Percentiles rank a stretch among this genome's conserved stretches.
These are phyloP conservation scores for Drosophila monieri DNA, from an alignment of 2,888 invertebrate species.

Conservation along the genomic window DNA sequence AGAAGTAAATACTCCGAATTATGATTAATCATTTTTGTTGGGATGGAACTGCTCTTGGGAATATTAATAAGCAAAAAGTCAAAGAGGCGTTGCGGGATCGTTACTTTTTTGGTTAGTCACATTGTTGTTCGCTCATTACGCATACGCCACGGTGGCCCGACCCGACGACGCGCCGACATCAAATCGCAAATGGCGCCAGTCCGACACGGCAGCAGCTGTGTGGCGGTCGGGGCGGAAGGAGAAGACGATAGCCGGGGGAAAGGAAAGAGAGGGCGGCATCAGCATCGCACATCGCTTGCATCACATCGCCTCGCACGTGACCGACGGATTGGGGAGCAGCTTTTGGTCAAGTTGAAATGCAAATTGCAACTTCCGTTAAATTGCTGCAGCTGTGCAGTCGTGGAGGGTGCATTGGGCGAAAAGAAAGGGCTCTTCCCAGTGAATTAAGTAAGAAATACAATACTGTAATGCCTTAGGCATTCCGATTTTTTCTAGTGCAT, in stretches of 20 bases:
- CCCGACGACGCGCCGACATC: constrained; percentile 50
- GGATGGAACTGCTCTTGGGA: background rate
- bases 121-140: constrained; percentile 56
- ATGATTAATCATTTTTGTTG: too few species aligned
- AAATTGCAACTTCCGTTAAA: constrained; percentile 78
- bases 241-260: background rate
- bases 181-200: constrained; percentile 70
- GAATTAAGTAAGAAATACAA: background rate
- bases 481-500: constrained; percentile 10
- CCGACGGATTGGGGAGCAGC: constrained; percentile 43
- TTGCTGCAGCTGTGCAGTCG: constrained; percentile 63
- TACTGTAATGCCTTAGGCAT: too few species aligned
- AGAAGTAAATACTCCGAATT: too few species aligned
- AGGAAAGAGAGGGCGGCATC: background rate
- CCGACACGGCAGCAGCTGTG: constrained; percentile 33
- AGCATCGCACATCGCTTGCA: constrained; percentile 12
- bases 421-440: background rate
- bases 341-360: constrained; percentile 74
- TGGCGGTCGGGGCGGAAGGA: background rate
- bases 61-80: background rate
- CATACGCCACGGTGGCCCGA: constrained; percentile 57
- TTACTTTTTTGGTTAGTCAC: constrained; percentile 13
- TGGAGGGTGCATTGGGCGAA: constrained; percentile 19
- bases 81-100: constrained; percentile 3
- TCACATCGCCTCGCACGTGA: constrained; percentile 45